Evolutionary conservation across 1,140 invertebrate genomes (phyloP).

Genomic region (Mercenaria mercenaria): DNA sequence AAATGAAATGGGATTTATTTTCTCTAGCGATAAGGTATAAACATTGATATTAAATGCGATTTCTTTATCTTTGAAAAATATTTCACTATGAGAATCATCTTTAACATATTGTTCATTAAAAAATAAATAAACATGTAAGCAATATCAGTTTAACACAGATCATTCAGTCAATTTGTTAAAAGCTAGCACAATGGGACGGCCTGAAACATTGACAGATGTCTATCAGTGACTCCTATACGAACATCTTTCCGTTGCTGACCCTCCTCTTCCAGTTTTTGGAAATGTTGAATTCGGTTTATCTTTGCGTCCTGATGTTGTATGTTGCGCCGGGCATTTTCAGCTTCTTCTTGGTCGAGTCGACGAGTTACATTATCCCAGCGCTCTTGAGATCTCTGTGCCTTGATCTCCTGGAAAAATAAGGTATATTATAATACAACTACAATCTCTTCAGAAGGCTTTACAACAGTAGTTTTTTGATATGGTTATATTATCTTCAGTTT

Average conservation of each 20-base stretch:
- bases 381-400: slow-evolving; percentile 71
- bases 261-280: slow-evolving; percentile 75
- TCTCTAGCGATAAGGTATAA: no score
- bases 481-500: no score
- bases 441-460: no score
- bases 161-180: background rate
- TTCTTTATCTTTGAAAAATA: no score
- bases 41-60: no score
- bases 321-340: slow-evolving; percentile 41
- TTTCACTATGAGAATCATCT: background rate
- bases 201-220: slow-evolving; percentile 74
- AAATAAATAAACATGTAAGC: background rate
- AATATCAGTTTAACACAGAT: slow-evolving; percentile 1
- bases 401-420: slow-evolving; percentile 71
- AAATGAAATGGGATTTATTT: no score
- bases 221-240: slow-evolving; percentile 73
- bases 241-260: slow-evolving; percentile 78
- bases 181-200: slow-evolving; percentile 46
- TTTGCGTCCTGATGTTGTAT: slow-evolving; percentile 77
- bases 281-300: slow-evolving; percentile 76
- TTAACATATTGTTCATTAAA: background rate
- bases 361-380: slow-evolving; percentile 69
- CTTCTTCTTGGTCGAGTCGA: slow-evolving; percentile 74
- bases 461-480: no score
- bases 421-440: no score